Evolutionary conservation across 2,113 vertebrate species (phyloP), one percentile per base, ranked within the genome.

Genomic region (Cavia aperea): DNA sequence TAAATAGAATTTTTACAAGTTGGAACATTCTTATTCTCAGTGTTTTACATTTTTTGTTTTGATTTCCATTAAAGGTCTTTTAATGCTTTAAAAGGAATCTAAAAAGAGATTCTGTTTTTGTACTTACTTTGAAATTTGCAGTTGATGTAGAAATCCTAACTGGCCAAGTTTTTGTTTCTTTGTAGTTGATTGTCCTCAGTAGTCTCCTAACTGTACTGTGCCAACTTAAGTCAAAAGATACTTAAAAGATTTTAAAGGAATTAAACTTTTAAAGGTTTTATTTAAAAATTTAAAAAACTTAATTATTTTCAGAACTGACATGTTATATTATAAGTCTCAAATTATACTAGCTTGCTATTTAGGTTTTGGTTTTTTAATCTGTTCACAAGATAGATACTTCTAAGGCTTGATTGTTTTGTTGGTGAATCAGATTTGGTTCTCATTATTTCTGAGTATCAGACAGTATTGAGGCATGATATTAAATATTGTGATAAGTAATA

Each of bases 101-200:
- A 23, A 88, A 93, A 86, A 5, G 21, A 82, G 29, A 73, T 89
- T 90, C 70, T 90, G 46, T 68, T 89, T 94, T 93, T 93, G 31
- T 81, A 29, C 16, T 73, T 93, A 70, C 2, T 91, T 92, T 91
- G 58, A 83, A 93, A 91, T 83, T 68, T 90, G 19, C 88, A 84
- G 5, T 82, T 88, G 46, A 15, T 83, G 0, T 58, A 58, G 58
- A 89, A 96, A 89, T 66, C 36, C 63, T 84, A 82, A 36, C 23
- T 68, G 88, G 60, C 92, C 23, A 54, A 36, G 87, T 92, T 91
- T 92, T 81, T 58, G 18, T 85, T 88, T 86, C 46, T 51, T 88
- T 65, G 54, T 93, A 81, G 54, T 85, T 96, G 43, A 33, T 88
- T 94, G 81, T 90, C 54, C 51, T 58, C 33, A 75, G 0, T 49